Evolutionary conservation across 2,888 invertebrate genomes (phyloP).

Genomic region (Pterostichus madidus): DNA sequence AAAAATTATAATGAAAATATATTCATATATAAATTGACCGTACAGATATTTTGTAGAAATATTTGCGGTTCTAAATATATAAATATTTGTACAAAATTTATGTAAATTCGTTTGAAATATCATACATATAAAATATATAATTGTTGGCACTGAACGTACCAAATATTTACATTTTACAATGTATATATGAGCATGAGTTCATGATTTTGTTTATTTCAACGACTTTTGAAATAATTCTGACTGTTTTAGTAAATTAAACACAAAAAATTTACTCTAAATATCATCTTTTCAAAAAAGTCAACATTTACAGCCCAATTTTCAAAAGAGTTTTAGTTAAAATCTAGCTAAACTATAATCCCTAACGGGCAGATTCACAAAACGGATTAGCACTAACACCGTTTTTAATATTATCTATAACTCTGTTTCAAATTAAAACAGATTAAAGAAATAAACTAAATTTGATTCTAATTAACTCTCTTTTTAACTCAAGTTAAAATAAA

Average conservation of each 20-base stretch:
- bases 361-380: too few species aligned
- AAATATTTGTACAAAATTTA: conserved; percentile 36
- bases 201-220: neutral
- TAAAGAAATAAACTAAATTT: too few species aligned
- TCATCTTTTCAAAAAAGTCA: neutral
- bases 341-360: too few species aligned
- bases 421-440: too few species aligned
- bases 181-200: neutral
- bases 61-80: conserved; percentile 30
- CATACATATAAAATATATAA: too few species aligned
- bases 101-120: conserved; percentile 43
- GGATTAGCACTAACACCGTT: too few species aligned
- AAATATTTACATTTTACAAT: conserved; percentile 35
- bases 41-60: neutral
- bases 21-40: too few species aligned
- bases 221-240: neutral
- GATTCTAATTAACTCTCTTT: too few species aligned
- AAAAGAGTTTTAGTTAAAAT: neutral
- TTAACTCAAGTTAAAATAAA: too few species aligned
- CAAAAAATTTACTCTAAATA: neutral
- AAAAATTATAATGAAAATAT: neutral
- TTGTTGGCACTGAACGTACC: neutral
- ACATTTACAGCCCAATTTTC: neutral
- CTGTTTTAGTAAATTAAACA: too few species aligned
- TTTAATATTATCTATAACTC: too few species aligned